Base-by-base conservation (phyloP, 2,113 vertebrate species). In the Oceanodroma tethys region DNA sequence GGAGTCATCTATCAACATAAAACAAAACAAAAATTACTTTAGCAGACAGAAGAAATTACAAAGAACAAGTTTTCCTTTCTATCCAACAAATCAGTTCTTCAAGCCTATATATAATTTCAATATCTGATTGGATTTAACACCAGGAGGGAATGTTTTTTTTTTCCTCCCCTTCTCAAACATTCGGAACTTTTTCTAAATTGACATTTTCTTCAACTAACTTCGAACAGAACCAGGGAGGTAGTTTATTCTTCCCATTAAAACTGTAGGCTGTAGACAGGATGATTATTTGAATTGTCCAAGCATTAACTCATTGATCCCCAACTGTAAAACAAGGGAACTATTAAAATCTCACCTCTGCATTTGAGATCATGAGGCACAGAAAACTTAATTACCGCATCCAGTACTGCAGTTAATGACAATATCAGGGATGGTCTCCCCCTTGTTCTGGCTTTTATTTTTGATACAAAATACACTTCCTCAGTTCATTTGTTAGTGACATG, bases 1-100 rank as follows among this genome's bases (percentile, higher is more conserved):
- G 99, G 99, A 81, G 99, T 99, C 99, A 99, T 99, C 99, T 99
- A 97, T 73, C 76, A 96, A 97, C 42, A 67, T 82, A 96, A 98
- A 91, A 76, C 16, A 94, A 85, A 95, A 40, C 6, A 90, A 58
- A 94, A 88, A 66, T 50, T 60, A 95, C 27, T 81, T 88, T 13
- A 88, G 38, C 4, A 3, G 67, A 63, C 47, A 81, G 53, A 86
- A 90, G 48, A 80, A 82, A 66, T 52, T 3, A 65, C 48, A 87
- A 65, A 60, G 38, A 58, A 50, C 36, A 52, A 17, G 48, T 74
- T 62, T 47, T 36, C 34, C 22, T 53, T 81, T 81, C 68, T 38
- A 72, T 17, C 32, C 42, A 93, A 38, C 42, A 90, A 34, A 82
- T n/a, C 32, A 34, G 18, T 62, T 93, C 72, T 79, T 56, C 16